Conservation (phyloP, 2,888 invertebrate species). For the Xanthostigma xanthostigma region DNA sequence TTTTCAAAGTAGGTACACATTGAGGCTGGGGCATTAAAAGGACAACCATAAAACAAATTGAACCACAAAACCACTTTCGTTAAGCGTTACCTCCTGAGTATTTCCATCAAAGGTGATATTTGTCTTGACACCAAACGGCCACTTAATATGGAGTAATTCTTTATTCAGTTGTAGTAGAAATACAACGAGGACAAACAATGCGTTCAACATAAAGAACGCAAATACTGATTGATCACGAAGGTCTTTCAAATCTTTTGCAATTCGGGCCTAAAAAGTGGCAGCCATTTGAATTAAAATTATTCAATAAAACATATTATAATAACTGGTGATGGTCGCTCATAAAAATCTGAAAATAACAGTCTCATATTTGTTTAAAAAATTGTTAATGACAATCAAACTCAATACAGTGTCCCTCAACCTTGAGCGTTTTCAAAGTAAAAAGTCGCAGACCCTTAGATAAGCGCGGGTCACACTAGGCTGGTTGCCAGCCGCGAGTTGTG, state of each 20-base stretch:
- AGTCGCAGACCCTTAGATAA: no score
- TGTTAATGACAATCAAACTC: no score
- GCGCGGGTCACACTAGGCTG: no score
- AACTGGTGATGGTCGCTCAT: no score
- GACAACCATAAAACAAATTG: constrained; percentile 2
- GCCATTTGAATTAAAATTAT: no score
- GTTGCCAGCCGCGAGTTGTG: no score
- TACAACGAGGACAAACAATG: constrained; percentile 95
- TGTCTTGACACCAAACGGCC: constrained; percentile 90
- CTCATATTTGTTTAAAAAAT: no score
- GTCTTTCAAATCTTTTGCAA: constrained; percentile 82
- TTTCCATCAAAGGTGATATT: constrained; percentile 84
- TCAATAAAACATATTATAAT: no score
- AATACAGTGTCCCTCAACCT: no score
- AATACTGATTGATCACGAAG: constrained; percentile 90
- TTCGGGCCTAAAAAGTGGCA: constrained; percentile 61
- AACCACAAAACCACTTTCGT: constrained; percentile 14
- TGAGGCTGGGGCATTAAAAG: constrained; percentile 1
- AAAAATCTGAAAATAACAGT: no score
- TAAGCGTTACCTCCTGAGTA: constrained; percentile 74
- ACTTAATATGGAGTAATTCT: constrained; percentile 88
- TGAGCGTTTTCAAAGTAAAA: no score
- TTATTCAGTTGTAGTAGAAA: constrained; percentile 97
- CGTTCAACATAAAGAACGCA: constrained; percentile 97
- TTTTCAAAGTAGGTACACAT: background rate